Conservation (phyloP, 1,140 invertebrate genomes). For the Pseudomyrmex cubaensis region DNA sequence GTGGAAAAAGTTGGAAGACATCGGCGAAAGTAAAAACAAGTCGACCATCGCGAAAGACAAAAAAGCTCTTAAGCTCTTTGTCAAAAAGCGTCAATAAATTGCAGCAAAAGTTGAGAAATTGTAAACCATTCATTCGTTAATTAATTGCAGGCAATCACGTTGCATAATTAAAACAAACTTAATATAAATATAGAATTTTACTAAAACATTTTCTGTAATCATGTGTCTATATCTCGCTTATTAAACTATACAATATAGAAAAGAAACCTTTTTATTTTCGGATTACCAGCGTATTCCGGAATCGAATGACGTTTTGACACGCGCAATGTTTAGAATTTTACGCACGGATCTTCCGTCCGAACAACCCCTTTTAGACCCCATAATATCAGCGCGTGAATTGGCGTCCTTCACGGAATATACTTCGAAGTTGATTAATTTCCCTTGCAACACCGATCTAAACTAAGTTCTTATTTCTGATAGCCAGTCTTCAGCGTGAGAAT, state of each 20-base stretch:
- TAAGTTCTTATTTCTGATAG: conserved; percentile 24
- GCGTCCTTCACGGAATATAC: not conserved
- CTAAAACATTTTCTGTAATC: no score
- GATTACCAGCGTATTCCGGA: not conserved
- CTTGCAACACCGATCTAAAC: conserved; percentile 21
- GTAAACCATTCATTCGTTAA: conserved; percentile 21
- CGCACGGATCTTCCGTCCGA: conserved; percentile 1
- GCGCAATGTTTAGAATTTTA: conserved; percentile 8
- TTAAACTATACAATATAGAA: no score
- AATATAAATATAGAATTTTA: not conserved
- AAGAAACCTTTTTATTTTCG: not conserved
- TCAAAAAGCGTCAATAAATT: conserved; percentile 26
- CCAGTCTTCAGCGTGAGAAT: conserved; percentile 11
- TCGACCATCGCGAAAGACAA: not conserved
- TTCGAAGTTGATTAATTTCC: conserved; percentile 43
- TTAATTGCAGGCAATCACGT: conserved; percentile 1
- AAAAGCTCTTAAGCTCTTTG: conserved; percentile 18
- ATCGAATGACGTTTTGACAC: not conserved
- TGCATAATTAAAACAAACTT: conserved; percentile 26
- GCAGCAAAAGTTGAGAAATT: conserved; percentile 6
- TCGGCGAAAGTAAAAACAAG: not conserved
- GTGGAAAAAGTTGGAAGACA: conserved; percentile 19
- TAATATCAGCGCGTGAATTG: conserved; percentile 27
- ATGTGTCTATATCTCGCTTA: no score
- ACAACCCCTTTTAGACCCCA: conserved; percentile 13